Percentiles rank a stretch among this genome's conserved stretches.
Conservation (phyloP, 1,140 invertebrate species). For the Danaus plexippus region DNA sequence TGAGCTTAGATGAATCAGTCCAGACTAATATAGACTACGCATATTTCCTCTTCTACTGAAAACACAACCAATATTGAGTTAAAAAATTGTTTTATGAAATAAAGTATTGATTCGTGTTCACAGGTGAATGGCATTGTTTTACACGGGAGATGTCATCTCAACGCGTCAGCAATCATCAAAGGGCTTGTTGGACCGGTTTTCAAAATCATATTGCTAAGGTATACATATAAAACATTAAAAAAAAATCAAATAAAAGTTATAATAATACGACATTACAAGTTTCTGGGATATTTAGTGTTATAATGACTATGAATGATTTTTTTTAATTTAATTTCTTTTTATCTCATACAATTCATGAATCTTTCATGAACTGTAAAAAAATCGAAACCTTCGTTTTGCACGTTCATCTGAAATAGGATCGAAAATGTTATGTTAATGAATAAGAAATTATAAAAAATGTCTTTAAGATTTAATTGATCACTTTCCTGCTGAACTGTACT, state of each 20-base stretch:
- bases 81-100: too few relatives aligned
- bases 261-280: too few relatives aligned
- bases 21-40: too few relatives aligned
- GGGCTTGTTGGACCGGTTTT: constrained; percentile 85
- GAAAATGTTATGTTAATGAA: too few relatives aligned
- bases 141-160: constrained; percentile 95
- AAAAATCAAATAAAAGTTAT: neutral
- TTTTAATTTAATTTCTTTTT: too few relatives aligned
- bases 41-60: too few relatives aligned
- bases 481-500: neutral
- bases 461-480: neutral
- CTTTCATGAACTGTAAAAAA: neutral
- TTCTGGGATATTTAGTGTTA: too few relatives aligned
- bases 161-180: constrained; percentile 96
- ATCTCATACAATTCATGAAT: neutral
- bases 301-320: neutral
- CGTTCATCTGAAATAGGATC: too few relatives aligned
- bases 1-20: too few relatives aligned
- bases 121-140: constrained; percentile 95
- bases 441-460: too few relatives aligned
- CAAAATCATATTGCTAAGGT: constrained; percentile 92
- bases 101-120: neutral
- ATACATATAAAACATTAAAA: constrained; percentile 34
- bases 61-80: too few relatives aligned
- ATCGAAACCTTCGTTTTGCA: too few relatives aligned